phyloP scores from a whole-genome alignment of 2,888 invertebrate genomes.

The Hedychridium roseum region DNA sequence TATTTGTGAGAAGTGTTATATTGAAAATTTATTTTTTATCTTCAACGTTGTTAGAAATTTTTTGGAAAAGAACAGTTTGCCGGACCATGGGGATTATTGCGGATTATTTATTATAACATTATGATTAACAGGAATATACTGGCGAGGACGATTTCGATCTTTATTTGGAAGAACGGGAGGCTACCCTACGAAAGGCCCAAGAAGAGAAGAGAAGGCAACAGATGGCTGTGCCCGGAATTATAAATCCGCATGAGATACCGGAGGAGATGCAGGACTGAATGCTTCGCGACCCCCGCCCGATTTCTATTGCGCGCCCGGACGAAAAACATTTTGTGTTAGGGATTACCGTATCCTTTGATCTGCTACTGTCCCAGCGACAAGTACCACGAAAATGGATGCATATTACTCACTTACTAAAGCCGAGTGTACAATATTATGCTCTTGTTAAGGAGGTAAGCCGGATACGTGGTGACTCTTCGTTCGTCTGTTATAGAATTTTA shows the following conservation, averaged over 20 bases:
- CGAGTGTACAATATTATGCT: conserved; percentile 58
- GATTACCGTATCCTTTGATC: conserved; percentile 55
- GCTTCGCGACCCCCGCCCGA: conserved; percentile 38
- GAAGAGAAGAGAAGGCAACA: conserved; percentile 92
- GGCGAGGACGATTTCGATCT: conserved; percentile 98
- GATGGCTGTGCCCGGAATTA: conserved; percentile 93
- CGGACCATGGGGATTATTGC: too few species aligned
- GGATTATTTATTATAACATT: too few species aligned
- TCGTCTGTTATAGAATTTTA: conserved; percentile 60
- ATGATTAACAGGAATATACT: conserved; percentile 86
- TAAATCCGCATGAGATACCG: conserved; percentile 94
- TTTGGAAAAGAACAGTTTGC: too few species aligned
- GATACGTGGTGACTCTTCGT: conserved; percentile 57
- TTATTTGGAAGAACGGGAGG: conserved; percentile 95
- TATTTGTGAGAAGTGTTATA: too few species aligned
- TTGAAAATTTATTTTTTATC: conserved; percentile 8
- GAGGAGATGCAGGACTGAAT: conserved; percentile 92
- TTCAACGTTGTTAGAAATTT: too few species aligned
- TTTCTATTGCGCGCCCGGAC: conserved; percentile 50
- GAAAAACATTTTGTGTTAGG: conserved; percentile 53
- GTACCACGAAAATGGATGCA: conserved; percentile 39
- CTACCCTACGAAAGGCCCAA: conserved; percentile 87
- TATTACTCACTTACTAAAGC: conserved; percentile 41
- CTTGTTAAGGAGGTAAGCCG: conserved; percentile 59
- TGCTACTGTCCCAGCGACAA: conserved; percentile 34